These are phyloP conservation scores for Pyralis farinalis DNA, from an alignment of 2,888 invertebrate species.

Conservation along the genomic window DNA sequence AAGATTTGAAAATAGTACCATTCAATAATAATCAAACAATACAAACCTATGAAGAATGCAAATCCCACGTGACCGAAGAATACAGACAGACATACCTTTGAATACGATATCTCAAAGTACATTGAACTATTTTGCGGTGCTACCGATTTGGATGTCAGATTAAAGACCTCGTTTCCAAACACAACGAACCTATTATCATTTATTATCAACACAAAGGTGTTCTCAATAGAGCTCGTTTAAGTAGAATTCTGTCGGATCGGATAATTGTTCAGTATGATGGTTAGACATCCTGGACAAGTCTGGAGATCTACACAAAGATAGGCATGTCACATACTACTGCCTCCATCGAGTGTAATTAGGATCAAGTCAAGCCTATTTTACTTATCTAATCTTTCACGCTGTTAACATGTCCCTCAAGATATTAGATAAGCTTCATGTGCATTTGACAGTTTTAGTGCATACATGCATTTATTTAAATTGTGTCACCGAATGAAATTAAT, in stretches of 20 bases:
- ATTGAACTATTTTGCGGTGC: neutral
- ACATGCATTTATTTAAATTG: conserved; percentile 1
- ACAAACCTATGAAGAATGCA: too few relatives aligned
- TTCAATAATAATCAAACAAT: too few relatives aligned
- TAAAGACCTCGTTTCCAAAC: conserved; percentile 6
- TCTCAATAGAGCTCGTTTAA: conserved; percentile 3
- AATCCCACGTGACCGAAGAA: too few relatives aligned
- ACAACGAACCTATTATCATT: neutral
- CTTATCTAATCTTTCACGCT: neutral
- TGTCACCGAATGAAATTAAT: too few relatives aligned
- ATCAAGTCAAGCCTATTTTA: too few relatives aligned
- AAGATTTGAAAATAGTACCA: too few relatives aligned
- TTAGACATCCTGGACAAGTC: neutral
- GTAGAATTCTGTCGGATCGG: neutral
- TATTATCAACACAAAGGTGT: neutral
- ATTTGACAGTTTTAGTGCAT: neutral
- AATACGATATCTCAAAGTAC: neutral
- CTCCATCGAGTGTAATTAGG: too few relatives aligned
- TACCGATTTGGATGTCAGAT: conserved; percentile 3
- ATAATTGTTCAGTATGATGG: neutral
- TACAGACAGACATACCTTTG: too few relatives aligned
- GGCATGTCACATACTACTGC: neutral
- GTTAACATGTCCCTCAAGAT: neutral
- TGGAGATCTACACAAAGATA: neutral
- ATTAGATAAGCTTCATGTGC: neutral